Conservation (phyloP, 2,113 vertebrate species). For the Neoarius graeffei region DNA sequence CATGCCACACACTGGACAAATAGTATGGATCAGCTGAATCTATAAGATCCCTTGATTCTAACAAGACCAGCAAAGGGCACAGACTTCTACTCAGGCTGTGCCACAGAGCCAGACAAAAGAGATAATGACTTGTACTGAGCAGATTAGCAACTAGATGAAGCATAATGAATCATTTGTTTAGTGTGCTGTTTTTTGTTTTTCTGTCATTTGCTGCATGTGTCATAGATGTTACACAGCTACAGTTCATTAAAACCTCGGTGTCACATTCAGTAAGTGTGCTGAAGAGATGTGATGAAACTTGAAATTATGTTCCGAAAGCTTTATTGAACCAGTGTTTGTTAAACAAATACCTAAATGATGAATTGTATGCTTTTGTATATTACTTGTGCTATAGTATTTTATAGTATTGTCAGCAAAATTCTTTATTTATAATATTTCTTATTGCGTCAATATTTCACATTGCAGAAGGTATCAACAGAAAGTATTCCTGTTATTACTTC, state of each 20-base stretch:
- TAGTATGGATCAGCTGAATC: constrained; percentile 66
- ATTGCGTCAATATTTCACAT: background rate
- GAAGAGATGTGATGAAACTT: background rate
- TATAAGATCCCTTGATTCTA: constrained; percentile 57
- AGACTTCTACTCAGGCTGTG: constrained; percentile 47
- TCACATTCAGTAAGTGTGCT: background rate
- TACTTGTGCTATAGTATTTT: background rate
- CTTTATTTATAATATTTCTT: background rate
- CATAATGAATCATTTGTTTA: constrained; percentile 48
- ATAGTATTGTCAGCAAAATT: background rate
- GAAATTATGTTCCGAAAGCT: background rate
- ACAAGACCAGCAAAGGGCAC: constrained; percentile 61
- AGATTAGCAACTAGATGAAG: constrained; percentile 51
- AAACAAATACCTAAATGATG: background rate
- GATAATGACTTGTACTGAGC: constrained; percentile 59
- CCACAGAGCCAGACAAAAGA: constrained; percentile 48
- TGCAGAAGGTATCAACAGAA: background rate
- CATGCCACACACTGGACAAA: constrained; percentile 64
- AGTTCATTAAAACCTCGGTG: constrained; percentile 27
- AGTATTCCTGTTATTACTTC: background rate
- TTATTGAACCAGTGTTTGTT: background rate
- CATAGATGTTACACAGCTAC: constrained; percentile 26
- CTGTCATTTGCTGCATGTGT: constrained; percentile 34
- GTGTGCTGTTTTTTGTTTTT: constrained; percentile 27
- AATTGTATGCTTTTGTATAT: background rate